Evolutionary conservation across 2,797 vertebrate species (phyloP).

Genomic region (Platyrinchus mystaceus): DNA sequence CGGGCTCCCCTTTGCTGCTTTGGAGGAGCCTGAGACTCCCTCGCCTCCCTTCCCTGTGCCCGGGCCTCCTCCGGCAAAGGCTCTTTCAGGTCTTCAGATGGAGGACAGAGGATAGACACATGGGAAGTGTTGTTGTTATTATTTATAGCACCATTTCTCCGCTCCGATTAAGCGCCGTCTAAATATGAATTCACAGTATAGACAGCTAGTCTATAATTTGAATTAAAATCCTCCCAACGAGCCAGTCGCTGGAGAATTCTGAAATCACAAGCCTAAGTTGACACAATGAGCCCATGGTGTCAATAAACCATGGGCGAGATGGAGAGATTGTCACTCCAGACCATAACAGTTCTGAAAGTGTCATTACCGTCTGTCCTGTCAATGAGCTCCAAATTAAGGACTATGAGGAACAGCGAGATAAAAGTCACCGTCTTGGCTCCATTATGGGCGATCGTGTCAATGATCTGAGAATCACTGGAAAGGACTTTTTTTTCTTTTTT

Average conservation of each 20-base stretch:
- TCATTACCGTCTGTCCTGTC: conserved; percentile 72
- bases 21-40: not conserved
- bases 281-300: conserved; percentile 69
- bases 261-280: conserved; percentile 70
- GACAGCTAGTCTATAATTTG: conserved; percentile 53
- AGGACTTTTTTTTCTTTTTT: not conserved
- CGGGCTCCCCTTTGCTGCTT: not conserved
- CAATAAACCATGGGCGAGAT: conserved; percentile 66
- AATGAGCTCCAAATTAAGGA: conserved; percentile 74
- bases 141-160: conserved; percentile 14
- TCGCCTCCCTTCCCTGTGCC: not conserved
- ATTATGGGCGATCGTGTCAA: conserved; percentile 66
- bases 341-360: conserved; percentile 73
- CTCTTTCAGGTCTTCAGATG: not conserved
- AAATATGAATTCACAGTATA: conserved; percentile 51
- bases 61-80: not conserved
- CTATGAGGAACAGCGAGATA: conserved; percentile 58
- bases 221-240: conserved; percentile 50
- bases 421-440: conserved; percentile 69
- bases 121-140: not conserved
- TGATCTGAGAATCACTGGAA: conserved; percentile 60
- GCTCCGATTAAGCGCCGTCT: conserved; percentile 24
- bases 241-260: conserved; percentile 54
- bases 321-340: conserved; percentile 68
- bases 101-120: not conserved